These are phyloP conservation scores for Oncorhynchus tshawytscha DNA, from an alignment of 2,113 vertebrate species.

Conservation along the genomic window DNA sequence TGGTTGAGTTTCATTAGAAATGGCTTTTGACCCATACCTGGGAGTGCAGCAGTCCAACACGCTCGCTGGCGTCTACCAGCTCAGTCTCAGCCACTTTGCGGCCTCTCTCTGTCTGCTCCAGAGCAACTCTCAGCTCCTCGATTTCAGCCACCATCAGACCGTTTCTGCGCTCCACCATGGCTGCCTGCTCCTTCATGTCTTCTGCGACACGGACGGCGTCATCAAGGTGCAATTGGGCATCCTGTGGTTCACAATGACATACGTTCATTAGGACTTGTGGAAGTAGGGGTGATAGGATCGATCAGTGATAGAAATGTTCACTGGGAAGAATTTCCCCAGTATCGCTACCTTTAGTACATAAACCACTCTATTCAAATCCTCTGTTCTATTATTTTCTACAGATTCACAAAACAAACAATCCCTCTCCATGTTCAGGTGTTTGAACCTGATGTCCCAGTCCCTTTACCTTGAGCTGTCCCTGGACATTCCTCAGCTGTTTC, in stretches of 20 bases:
- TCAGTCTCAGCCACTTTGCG: slow-evolving; percentile 80
- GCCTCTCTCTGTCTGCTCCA: slow-evolving; percentile 78
- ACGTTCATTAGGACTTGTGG: too few species aligned
- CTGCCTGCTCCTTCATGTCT: slow-evolving; percentile 76
- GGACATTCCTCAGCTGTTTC: slow-evolving; percentile 78
- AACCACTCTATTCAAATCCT: neutral
- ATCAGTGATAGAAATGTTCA: too few species aligned
- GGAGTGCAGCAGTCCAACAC: slow-evolving; percentile 70
- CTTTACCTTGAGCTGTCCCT: slow-evolving; percentile 73
- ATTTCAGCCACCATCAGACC: slow-evolving; percentile 77
- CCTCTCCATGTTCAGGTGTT: neutral
- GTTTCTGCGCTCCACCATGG: slow-evolving; percentile 78
- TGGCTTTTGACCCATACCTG: slow-evolving; percentile 59
- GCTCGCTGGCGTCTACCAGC: slow-evolving; percentile 72
- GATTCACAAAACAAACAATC: neutral
- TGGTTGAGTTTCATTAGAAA: neutral
- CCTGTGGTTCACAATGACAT: too few species aligned
- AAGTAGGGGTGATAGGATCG: too few species aligned
- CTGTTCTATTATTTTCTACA: neutral
- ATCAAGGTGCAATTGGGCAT: neutral
- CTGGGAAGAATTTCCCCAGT: too few species aligned
- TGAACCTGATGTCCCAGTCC: neutral
- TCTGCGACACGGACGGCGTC: slow-evolving; percentile 37
- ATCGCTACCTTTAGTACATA: too few species aligned
- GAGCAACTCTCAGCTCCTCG: slow-evolving; percentile 72